phyloP scores from a whole-genome alignment of 2,888 invertebrate genomes.

The Amiota communis region DNA sequence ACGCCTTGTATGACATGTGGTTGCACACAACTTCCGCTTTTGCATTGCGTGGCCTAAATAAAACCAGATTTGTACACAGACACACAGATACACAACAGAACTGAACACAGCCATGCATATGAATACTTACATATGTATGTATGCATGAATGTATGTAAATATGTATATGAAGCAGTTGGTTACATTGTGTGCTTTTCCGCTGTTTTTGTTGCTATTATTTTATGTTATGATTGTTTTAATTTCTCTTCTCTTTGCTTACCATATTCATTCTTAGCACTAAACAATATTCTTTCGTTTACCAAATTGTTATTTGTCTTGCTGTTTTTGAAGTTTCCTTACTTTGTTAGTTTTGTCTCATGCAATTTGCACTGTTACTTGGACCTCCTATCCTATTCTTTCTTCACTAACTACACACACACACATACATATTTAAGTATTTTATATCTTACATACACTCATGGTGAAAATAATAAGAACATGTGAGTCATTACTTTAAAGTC shows the following conservation, averaged over 20 bases:
- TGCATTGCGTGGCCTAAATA: conserved; percentile 29
- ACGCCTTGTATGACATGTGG: conserved; percentile 27
- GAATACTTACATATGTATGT: not conserved
- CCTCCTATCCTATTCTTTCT: no score
- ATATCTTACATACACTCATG: no score
- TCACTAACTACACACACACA: no score
- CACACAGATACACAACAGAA: conserved; percentile 5
- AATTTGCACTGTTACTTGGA: no score
- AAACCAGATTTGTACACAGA: conserved; percentile 2
- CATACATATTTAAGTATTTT: no score
- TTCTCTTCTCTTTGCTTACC: no score
- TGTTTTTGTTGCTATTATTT: not conserved
- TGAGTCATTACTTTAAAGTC: no score
- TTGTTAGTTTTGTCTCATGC: no score
- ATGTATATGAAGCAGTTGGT: not conserved
- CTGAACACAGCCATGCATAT: not conserved
- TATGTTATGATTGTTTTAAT: no score
- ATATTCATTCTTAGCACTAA: not conserved
- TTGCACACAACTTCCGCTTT: conserved; percentile 25
- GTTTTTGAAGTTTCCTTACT: not conserved
- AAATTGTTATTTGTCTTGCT: not conserved
- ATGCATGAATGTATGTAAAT: not conserved
- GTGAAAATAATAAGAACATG: no score
- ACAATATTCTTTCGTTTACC: not conserved
- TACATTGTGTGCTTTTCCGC: not conserved